Percentiles rank a stretch among this genome's conserved stretches.
phyloP scores from a whole-genome alignment of 2,113 vertebrate genomes.

The Melanerpes aurifrons region DNA sequence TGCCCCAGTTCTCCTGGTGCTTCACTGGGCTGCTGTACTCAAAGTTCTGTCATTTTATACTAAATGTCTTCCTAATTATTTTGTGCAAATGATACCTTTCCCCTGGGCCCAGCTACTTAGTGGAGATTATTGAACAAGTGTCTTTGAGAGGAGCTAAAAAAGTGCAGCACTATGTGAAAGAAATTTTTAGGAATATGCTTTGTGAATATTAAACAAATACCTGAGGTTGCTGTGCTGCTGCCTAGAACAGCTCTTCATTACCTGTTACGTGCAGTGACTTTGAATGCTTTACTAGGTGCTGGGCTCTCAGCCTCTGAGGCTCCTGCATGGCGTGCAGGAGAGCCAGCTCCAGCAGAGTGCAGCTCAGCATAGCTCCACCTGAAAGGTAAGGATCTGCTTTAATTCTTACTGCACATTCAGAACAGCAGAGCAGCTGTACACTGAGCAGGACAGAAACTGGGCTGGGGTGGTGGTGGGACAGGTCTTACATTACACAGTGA shows the following conservation, averaged over 20 bases:
- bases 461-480: slow-evolving; percentile 28
- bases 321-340: slow-evolving; percentile 45
- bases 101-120: slow-evolving; percentile 63
- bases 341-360: slow-evolving; percentile 52
- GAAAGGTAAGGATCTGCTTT: slow-evolving; percentile 62
- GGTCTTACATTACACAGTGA: background rate
- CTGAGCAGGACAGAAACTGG: slow-evolving; percentile 31
- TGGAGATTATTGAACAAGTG: slow-evolving; percentile 66
- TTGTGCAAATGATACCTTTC: slow-evolving; percentile 52
- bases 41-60: slow-evolving; percentile 51
- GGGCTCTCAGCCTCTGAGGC: slow-evolving; percentile 64
- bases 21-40: slow-evolving; percentile 21
- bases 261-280: slow-evolving; percentile 53
- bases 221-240: slow-evolving; percentile 59
- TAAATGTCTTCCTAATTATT: slow-evolving; percentile 64
- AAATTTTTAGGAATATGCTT: slow-evolving; percentile 48
- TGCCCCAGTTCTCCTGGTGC: slow-evolving; percentile 8
- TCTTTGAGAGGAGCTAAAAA: slow-evolving; percentile 61
- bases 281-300: slow-evolving; percentile 71
- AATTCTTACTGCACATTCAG: slow-evolving; percentile 53
- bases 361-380: slow-evolving; percentile 64
- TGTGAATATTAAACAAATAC: slow-evolving; percentile 74
- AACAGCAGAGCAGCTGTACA: slow-evolving; percentile 42
- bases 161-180: slow-evolving; percentile 46
- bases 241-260: slow-evolving; percentile 73